Evolutionary conservation across 2,797 vertebrate genomes (phyloP).

Genomic region (Arrhamphus sclerolepis): DNA sequence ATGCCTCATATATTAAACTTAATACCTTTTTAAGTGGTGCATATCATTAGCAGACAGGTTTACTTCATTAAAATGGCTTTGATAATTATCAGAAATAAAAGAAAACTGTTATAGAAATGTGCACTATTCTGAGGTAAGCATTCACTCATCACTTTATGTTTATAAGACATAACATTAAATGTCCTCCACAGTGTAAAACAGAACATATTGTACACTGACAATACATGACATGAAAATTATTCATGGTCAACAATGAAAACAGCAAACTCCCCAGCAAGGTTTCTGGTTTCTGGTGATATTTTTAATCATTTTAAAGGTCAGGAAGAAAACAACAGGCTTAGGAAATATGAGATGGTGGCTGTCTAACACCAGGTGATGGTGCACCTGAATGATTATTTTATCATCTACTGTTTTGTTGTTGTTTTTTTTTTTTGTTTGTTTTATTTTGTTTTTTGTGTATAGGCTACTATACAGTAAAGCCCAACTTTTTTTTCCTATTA

Average conservation of each 20-base stretch:
- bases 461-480: not conserved
- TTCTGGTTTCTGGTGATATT: constrained; percentile 71
- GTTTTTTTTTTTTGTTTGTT: too few relatives aligned
- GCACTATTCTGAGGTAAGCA: not conserved
- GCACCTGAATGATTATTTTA: constrained; percentile 2
- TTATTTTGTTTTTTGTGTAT: constrained; percentile 23
- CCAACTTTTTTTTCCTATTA: not conserved
- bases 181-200: not conserved
- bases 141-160: not conserved
- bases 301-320: constrained; percentile 81
- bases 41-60: too few relatives aligned
- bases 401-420: constrained; percentile 8
- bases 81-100: too few relatives aligned
- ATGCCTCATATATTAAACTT: too few relatives aligned
- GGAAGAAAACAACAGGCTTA: constrained; percentile 75
- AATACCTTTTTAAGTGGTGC: too few relatives aligned
- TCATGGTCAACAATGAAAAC: constrained; percentile 35
- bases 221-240: constrained; percentile 27
- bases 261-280: constrained; percentile 34
- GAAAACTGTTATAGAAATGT: not conserved
- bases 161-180: not conserved
- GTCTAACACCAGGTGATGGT: constrained; percentile 43
- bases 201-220: constrained; percentile 13
- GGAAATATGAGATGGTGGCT: constrained; percentile 70
- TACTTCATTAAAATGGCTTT: too few relatives aligned